Base-by-base conservation (phyloP, 2,113 vertebrate species). In the Ctenodactylus gundi region DNA sequence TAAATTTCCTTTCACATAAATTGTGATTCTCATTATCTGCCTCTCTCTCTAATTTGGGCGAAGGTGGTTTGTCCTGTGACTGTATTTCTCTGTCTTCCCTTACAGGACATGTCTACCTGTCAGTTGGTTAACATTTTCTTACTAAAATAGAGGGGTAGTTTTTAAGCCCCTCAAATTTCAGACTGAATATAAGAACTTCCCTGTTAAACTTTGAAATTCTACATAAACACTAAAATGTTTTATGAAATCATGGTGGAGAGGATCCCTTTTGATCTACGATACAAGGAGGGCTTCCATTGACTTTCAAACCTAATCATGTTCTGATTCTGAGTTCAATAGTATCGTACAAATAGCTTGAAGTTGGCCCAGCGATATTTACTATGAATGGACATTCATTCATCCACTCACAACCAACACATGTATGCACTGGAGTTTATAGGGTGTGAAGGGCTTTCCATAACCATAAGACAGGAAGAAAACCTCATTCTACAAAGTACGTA, bases 371-470 rank as follows among this genome's bases (percentile, higher is more conserved):
- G 58, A 5, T 34, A 31, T 34, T 49, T n/a, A 80, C 11, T 58
- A 31, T 75, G 68, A 27, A 44, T 7, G 51, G 21, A 78, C 58
- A 51, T 34, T 11, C 7, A 4, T 7, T 87, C 36, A 46, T 39
- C 7, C 12, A 12, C 27, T 46, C 4, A 17, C 15, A 2, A 3
- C 4, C 29, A 10, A 14, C 2, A 62, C 27, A 62, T 25, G 8
- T 4, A 15, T 7, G 9, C 21, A 18, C 57, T 21, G 20, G 14
- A 29, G 4, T 11, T 53, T 51, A 44, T 34, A 29, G 58, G 67
- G 6, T 12, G 46, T 77, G 39, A 76, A 7, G 25, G 7, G 6
- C 41, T 39, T 55, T 8, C 36, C 57, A 9, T 41, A n/a, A 44
- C n/a, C 29, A 15, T 4, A 2, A 41, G 9, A 1, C 4, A 8